Conservation (phyloP, 2,113 vertebrate species). For the Uria aalge region DNA sequence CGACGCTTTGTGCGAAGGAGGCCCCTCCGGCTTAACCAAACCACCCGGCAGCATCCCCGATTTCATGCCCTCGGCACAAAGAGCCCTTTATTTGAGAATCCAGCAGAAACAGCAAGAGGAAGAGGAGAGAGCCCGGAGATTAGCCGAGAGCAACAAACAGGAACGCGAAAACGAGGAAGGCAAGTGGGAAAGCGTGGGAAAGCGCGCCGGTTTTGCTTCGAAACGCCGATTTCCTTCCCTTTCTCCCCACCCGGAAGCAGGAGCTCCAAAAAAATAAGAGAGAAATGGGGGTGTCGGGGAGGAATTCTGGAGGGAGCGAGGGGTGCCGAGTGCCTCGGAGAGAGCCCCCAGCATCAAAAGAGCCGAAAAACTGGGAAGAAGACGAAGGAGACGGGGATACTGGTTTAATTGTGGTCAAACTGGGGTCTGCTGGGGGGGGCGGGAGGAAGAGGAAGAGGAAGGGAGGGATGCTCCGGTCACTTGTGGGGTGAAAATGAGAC, state of each 20-base stretch:
- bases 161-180: constrained; percentile 85
- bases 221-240: neutral
- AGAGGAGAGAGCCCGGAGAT: constrained; percentile 87
- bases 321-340: rapidly evolving
- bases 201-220: rapidly evolving
- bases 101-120: constrained; percentile 96
- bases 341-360: rapidly evolving
- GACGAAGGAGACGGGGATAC: neutral
- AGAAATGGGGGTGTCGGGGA: neutral
- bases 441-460: neutral
- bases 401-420: neutral
- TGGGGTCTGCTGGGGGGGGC: too few species aligned
- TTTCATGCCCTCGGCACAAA: constrained; percentile 90
- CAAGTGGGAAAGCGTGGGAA: constrained; percentile 36
- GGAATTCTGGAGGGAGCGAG: neutral
- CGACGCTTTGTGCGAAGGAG: constrained; percentile 69
- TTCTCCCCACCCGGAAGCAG: rapidly evolving
- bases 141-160: constrained; percentile 80
- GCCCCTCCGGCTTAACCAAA: constrained; percentile 63
- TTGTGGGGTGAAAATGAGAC: neutral
- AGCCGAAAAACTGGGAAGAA: neutral
- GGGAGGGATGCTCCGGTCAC: neutral
- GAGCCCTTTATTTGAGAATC: constrained; percentile 91
- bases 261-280: too few species aligned
- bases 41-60: constrained; percentile 82